Evolutionary conservation across 2,888 invertebrate genomes (phyloP), one percentile per base, ranked within the genome.

Genomic region (Gastracanthus pulcherrimus): DNA sequence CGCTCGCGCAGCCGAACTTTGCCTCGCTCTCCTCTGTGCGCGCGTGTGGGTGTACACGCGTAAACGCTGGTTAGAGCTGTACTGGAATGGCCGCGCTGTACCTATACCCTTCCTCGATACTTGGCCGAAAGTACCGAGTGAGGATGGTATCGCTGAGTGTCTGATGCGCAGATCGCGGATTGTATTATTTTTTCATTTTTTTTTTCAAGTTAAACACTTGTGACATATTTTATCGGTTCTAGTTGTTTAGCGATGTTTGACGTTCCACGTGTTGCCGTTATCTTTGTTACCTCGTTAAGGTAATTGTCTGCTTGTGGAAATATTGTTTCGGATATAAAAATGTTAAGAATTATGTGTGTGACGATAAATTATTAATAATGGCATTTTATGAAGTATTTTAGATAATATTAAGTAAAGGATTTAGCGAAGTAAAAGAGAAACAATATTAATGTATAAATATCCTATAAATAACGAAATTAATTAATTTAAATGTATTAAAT

Each of bases 1-100:
- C 45, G 26, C 34, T n/a, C 36, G 23, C 62, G 11, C n/a, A 29
- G 36, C 13, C 58, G 62, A 76, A 76, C 62, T 62, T 70, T 55
- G 41, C 38, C 26, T 3, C 23, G 5, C n/a, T 4, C 41, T n/a
- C n/a, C 13, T 60, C 23, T 60, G 11, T 23, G 19, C n/a, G n/a
- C n/a, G n/a, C n/a, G n/a, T n/a, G n/a, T n/a, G n/a, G n/a, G n/a
- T 67, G 16, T 55, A 38, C 41, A 58, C 6, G 34, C 19, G 19
- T 13, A 48, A 48, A 48, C 19, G 19, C 19, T 48, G 48, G 7
- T 48, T 48, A n/a, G n/a, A n/a, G n/a, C n/a, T n/a, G n/a, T n/a
- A n/a, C n/a, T n/a, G n/a, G 48, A 48, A 48, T 48, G 19, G 19
- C 7, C 19, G 19, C n/a, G 7, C 7, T 48, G 5, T 41, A 7